A percentile compares a stretch with the other conserved stretches of the same genome.
Evolutionary conservation across 2,113 vertebrate genomes (phyloP).

Genomic region (Benitochromis conjunctus): DNA sequence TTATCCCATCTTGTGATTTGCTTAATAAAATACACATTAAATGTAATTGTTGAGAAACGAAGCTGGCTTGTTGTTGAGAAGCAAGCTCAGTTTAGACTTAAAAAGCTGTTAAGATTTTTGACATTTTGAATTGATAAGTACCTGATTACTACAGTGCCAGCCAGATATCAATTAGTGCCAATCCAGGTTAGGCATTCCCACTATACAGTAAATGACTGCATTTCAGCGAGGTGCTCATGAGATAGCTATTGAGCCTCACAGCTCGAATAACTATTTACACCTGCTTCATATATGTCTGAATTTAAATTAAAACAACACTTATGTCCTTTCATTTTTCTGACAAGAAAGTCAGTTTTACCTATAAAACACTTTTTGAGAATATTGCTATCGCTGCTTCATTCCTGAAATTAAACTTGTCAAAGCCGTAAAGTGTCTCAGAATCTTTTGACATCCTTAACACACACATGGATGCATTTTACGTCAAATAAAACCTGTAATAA

Average conservation of each 20-base stretch:
- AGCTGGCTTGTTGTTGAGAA: background rate
- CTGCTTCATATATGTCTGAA: background rate
- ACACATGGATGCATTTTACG: background rate
- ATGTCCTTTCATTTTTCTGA: background rate
- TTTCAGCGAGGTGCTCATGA: background rate
- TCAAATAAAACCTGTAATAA: background rate
- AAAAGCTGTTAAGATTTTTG: background rate
- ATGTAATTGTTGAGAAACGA: background rate
- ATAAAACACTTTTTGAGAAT: background rate
- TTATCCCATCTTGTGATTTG: background rate
- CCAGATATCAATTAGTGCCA: background rate
- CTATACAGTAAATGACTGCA: background rate
- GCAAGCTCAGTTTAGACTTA: background rate
- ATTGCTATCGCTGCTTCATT: background rate
- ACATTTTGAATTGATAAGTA: background rate
- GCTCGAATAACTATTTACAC: background rate
- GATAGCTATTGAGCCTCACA: background rate
- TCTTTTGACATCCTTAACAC: accelerated
- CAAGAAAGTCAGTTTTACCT: background rate
- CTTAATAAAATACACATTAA: background rate
- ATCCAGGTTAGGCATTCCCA: background rate
- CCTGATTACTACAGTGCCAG: background rate
- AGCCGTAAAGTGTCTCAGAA: background rate
- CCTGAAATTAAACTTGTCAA: background rate
- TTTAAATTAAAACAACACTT: background rate